phyloP scores from a whole-genome alignment of 2,888 invertebrate genomes.

The Gastracanthus pulcherrimus region DNA sequence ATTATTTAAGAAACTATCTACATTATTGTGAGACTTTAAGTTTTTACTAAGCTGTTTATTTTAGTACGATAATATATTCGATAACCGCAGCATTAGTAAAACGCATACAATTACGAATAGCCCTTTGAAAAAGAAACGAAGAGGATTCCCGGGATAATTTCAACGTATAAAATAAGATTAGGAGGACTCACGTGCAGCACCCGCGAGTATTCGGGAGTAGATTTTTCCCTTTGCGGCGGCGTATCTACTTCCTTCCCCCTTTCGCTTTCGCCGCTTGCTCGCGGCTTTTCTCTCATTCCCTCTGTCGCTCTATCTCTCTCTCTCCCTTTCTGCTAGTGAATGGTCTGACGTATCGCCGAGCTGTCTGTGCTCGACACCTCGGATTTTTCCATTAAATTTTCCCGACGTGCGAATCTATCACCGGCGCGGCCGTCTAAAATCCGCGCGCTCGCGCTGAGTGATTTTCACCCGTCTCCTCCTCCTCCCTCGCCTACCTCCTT shows the following conservation, averaged over 20 bases:
- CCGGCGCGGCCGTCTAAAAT: constrained; percentile 56
- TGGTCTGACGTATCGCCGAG: constrained; percentile 75
- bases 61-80: no score
- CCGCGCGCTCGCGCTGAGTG: constrained; percentile 1
- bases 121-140: not conserved
- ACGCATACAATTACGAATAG: no score
- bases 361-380: constrained; percentile 75
- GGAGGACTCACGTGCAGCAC: not conserved
- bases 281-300: not conserved
- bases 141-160: not conserved
- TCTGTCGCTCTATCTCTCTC: not conserved
- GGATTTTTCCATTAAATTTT: constrained; percentile 77
- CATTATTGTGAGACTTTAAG: no score
- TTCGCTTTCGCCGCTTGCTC: constrained; percentile 34
- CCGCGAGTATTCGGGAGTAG: not conserved
- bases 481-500: not conserved
- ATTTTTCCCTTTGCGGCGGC: constrained; percentile 20
- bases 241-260: constrained; percentile 17
- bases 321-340: constrained; percentile 59
- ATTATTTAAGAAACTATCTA: no score
- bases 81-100: no score
- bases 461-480: constrained; percentile 2
- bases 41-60: no score
- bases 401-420: constrained; percentile 76
- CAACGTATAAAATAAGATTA: constrained; percentile 16